Evolutionary conservation across 2,888 invertebrate species (phyloP).

Genomic region (Drosophila greeni): DNA sequence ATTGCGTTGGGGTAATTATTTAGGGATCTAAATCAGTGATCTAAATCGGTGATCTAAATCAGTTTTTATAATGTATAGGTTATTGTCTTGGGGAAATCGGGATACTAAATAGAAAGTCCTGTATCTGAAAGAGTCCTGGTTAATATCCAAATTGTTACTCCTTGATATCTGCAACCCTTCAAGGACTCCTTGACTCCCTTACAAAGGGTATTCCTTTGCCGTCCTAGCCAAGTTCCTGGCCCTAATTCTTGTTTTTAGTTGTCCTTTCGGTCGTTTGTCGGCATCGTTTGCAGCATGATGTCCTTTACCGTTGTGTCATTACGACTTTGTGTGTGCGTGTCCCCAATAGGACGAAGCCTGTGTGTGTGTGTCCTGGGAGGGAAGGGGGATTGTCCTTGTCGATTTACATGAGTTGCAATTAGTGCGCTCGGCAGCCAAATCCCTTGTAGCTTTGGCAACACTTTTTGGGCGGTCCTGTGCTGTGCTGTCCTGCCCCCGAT

Average conservation of each 20-base stretch:
- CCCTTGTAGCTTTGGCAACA: slow-evolving; percentile 61
- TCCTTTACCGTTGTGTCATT: slow-evolving; percentile 60
- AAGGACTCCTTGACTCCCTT: neutral
- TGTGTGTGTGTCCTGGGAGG: slow-evolving; percentile 18
- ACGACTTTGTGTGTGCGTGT: slow-evolving; percentile 48
- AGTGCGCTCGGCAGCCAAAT: slow-evolving; percentile 61
- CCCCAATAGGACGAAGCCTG: slow-evolving; percentile 10
- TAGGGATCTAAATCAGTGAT: neutral
- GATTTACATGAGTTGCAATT: slow-evolving; percentile 72
- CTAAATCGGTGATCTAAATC: neutral
- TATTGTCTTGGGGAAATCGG: too few species aligned
- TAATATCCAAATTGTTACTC: neutral
- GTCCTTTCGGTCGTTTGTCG: slow-evolving; percentile 44
- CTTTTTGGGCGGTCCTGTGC: slow-evolving; percentile 38
- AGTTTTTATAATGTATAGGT: too few species aligned
- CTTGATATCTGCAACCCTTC: neutral
- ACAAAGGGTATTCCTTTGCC: slow-evolving; percentile 10
- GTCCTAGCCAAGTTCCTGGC: neutral
- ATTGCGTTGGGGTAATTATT: neutral
- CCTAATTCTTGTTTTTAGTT: slow-evolving; percentile 43
- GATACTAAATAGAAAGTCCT: neutral
- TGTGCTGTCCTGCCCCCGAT: neutral
- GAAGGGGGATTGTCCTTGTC: slow-evolving; percentile 60
- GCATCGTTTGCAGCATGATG: slow-evolving; percentile 48
- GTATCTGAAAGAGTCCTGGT: neutral